A percentile compares a stretch with the other conserved stretches of the same genome.
Evolutionary conservation across 2,113 vertebrate species (phyloP).

Genomic region (Pimephales promelas): DNA sequence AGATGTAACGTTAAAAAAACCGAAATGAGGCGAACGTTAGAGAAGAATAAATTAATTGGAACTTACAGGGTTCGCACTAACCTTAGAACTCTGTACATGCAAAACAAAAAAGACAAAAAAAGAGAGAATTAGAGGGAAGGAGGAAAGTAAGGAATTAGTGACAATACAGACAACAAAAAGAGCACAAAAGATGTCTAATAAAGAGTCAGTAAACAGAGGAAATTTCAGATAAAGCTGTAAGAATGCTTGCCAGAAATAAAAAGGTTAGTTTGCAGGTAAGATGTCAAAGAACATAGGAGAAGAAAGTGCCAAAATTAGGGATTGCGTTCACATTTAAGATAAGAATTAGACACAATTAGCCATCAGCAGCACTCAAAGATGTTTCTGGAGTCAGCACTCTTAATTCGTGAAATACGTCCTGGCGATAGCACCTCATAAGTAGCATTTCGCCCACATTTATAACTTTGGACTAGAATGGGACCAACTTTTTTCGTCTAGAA

Average conservation of each 20-base stretch:
- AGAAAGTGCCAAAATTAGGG: constrained; percentile 28
- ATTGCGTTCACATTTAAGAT: background rate
- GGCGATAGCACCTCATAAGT: background rate
- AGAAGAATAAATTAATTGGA: constrained; percentile 82
- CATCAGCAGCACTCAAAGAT: background rate
- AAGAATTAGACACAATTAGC: background rate
- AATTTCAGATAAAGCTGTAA: constrained; percentile 46
- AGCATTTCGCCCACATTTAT: background rate
- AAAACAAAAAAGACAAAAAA: constrained; percentile 74
- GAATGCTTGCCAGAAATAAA: constrained; percentile 34
- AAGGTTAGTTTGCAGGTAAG: constrained; percentile 50
- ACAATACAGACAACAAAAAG: constrained; percentile 47
- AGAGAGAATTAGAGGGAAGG: constrained; percentile 63
- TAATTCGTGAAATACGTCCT: background rate
- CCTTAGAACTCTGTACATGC: constrained; percentile 99
- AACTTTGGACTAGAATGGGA: background rate
- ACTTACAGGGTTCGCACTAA: constrained; percentile 94
- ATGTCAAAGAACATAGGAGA: constrained; percentile 45
- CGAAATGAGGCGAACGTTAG: constrained; percentile 57
- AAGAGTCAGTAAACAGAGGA: constrained; percentile 39
- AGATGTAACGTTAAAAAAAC: constrained; percentile 56
- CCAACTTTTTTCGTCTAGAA: background rate
- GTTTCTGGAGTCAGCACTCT: background rate
- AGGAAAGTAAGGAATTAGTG: constrained; percentile 62
- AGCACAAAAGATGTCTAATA: constrained; percentile 62